A percentile compares a stretch with the other conserved stretches of the same genome.
phyloP scores from a whole-genome alignment of 2,888 invertebrate species.

The Diarsia rubi region DNA sequence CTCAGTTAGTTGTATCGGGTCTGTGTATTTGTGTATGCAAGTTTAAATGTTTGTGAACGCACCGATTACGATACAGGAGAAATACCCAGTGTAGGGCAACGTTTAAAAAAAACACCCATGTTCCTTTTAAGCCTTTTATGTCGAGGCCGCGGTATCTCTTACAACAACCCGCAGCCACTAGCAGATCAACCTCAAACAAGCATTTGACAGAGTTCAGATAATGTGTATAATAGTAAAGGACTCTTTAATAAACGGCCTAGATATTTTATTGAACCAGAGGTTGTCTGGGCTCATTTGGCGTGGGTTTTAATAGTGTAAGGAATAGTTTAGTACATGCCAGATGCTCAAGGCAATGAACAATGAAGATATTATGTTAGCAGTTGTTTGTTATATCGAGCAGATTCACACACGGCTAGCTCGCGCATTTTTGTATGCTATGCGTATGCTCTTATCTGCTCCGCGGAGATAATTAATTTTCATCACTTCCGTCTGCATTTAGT shows the following conservation, averaged over 20 bases:
- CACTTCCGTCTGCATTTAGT: slow-evolving; percentile 14
- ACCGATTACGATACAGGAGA: too few relatives aligned
- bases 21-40: too few relatives aligned
- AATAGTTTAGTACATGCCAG: slow-evolving; percentile 9
- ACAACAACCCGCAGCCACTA: too few relatives aligned
- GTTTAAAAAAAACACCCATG: too few relatives aligned
- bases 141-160: too few relatives aligned
- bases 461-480: slow-evolving; percentile 4
- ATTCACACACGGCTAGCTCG: neutral
- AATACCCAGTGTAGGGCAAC: too few relatives aligned
- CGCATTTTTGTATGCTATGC: neutral
- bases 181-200: neutral
- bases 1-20: too few relatives aligned
- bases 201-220: neutral
- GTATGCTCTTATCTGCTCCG: neutral
- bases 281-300: slow-evolving; percentile 12
- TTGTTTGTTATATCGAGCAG: slow-evolving; percentile 3
- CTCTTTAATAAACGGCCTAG: neutral
- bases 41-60: too few relatives aligned
- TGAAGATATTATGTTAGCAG: slow-evolving; percentile 27
- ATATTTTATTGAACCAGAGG: slow-evolving; percentile 7
- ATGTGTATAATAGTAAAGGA: neutral
- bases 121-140: too few relatives aligned
- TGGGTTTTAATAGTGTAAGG: slow-evolving; percentile 24
- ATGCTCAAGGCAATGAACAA: slow-evolving; percentile 1